phyloP scores from a whole-genome alignment of 2,888 invertebrate genomes.

The Ceraclea dissimilis region DNA sequence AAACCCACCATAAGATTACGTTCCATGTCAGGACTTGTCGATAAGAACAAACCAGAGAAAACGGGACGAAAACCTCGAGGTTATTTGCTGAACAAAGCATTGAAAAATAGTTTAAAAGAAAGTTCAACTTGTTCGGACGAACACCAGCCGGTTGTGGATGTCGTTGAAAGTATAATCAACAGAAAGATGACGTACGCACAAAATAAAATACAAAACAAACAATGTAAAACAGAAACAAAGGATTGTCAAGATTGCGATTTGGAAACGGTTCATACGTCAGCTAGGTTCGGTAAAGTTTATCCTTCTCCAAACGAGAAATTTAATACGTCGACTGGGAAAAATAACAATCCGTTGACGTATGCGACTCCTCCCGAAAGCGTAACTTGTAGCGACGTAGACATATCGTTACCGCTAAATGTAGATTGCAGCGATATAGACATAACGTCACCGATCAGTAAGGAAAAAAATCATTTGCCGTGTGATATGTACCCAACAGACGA shows the following conservation, averaged over 20 bases:
- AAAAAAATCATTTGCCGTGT: not conserved
- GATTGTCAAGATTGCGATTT: constrained; percentile 1
- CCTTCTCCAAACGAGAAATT: not conserved
- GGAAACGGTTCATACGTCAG: not conserved
- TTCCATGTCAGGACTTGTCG: not conserved
- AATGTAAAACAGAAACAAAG: not conserved
- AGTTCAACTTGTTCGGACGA: not conserved
- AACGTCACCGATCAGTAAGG: too few relatives aligned
- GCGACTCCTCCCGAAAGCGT: not conserved
- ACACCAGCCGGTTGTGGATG: constrained; percentile 1
- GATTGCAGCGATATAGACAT: not conserved
- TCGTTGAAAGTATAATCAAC: constrained; percentile 11
- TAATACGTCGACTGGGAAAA: not conserved
- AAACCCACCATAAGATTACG: not conserved
- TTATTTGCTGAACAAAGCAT: not conserved
- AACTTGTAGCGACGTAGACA: not conserved
- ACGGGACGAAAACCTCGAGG: not conserved
- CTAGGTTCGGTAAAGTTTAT: constrained; percentile 4
- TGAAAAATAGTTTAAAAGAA: constrained; percentile 4
- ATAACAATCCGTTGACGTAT: not conserved
- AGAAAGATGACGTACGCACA: constrained; percentile 1
- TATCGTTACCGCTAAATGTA: not conserved
- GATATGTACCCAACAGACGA: not conserved
- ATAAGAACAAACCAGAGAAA: too few relatives aligned
- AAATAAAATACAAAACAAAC: not conserved